Conservation (phyloP, 2,888 invertebrate genomes). For the Eupithecia insigniata region DNA sequence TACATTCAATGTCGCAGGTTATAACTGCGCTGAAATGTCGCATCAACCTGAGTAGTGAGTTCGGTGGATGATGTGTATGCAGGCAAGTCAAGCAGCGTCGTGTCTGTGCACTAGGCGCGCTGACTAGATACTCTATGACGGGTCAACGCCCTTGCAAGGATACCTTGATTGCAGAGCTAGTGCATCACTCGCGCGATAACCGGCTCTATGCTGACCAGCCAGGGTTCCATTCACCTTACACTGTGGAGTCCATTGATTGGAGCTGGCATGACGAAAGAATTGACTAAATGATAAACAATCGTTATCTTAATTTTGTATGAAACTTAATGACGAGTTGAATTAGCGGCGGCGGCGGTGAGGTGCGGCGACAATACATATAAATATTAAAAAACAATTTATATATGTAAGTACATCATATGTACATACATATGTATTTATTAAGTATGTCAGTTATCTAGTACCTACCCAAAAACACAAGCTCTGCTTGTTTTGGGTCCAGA, state of each 20-base stretch:
- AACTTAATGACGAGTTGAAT: background rate
- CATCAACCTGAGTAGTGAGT: too few relatives aligned
- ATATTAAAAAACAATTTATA: too few relatives aligned
- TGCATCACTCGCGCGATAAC: background rate
- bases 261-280: conserved; percentile 1
- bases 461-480: too few relatives aligned
- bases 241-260: background rate
- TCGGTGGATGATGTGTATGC: background rate
- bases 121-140: background rate
- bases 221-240: background rate
- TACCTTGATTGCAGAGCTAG: background rate
- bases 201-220: background rate
- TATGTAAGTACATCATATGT: too few relatives aligned
- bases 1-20: too few relatives aligned
- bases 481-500: too few relatives aligned
- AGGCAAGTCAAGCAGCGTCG: background rate
- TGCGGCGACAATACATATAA: too few relatives aligned
- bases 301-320: background rate
- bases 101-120: background rate
- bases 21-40: too few relatives aligned
- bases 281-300: background rate
- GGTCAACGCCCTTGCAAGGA: conserved; percentile 12
- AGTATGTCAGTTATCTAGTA: too few relatives aligned
- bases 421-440: too few relatives aligned
- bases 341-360: background rate